A percentile compares a stretch with the other conserved stretches of the same genome.
These are phyloP conservation scores for Narcine bancroftii DNA, from an alignment of 2,113 vertebrate genomes.

Conservation along the genomic window DNA sequence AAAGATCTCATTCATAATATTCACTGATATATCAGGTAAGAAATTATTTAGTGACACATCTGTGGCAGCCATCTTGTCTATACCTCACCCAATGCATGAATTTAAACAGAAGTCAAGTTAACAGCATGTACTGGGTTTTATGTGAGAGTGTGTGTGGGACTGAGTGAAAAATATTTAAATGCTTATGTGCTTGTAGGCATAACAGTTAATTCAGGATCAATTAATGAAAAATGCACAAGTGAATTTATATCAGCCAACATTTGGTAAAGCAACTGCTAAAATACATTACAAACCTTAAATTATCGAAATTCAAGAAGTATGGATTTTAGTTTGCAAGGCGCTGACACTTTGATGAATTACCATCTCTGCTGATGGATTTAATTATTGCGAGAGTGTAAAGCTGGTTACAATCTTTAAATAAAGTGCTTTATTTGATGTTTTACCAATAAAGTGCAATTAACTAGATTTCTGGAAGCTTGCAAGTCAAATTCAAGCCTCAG, in stretches of 20 bases:
- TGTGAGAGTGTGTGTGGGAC: neutral
- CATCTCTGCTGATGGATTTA: neutral
- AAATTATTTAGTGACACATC: neutral
- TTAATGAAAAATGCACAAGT: neutral
- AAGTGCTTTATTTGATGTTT: neutral
- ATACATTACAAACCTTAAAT: neutral
- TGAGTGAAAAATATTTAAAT: neutral
- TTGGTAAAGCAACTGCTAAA: neutral
- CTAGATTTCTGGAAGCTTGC: neutral
- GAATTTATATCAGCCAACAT: neutral
- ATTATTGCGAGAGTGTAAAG: neutral
- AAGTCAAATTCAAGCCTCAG: neutral
- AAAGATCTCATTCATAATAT: too few species aligned
- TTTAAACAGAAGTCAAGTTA: neutral
- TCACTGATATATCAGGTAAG: too few species aligned
- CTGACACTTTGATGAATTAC: neutral
- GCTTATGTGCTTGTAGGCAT: neutral
- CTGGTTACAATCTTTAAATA: neutral
- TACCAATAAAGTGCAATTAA: constrained; percentile 11
- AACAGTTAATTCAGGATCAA: neutral
- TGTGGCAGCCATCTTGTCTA: neutral
- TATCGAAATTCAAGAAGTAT: neutral
- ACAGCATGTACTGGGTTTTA: neutral
- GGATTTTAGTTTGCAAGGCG: neutral
- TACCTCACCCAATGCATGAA: neutral